Evolutionary conservation across 2,888 invertebrate genomes (phyloP).

Genomic region (Gonocerus acuteangulatus): DNA sequence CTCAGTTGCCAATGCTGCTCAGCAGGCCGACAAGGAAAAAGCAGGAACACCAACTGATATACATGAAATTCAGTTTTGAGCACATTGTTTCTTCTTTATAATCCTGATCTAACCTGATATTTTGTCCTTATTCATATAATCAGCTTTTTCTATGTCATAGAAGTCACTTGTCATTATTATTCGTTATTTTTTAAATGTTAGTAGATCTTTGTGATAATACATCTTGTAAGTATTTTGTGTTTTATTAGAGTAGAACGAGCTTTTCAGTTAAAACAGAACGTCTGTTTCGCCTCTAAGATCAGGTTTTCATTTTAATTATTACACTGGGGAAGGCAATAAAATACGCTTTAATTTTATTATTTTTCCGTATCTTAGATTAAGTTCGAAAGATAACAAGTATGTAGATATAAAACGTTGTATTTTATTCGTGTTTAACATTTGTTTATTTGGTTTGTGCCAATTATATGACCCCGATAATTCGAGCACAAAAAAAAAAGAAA

Average conservation of each 20-base stretch:
- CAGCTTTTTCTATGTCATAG: slow-evolving; percentile 17
- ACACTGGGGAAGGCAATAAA: slow-evolving; percentile 60
- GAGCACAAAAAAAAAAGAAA: slow-evolving; percentile 15
- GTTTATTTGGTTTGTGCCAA: slow-evolving; percentile 19
- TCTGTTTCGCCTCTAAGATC: slow-evolving; percentile 20
- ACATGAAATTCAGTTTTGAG: slow-evolving; percentile 66
- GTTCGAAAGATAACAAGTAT: slow-evolving; percentile 22
- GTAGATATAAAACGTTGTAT: slow-evolving; percentile 17
- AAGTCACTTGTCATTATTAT: slow-evolving; percentile 14
- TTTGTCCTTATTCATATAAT: slow-evolving; percentile 7
- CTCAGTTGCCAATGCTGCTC: slow-evolving; percentile 40
- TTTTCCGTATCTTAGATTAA: slow-evolving; percentile 24
- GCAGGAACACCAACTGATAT: slow-evolving; percentile 80
- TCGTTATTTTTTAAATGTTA: slow-evolving; percentile 5
- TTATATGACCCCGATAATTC: slow-evolving; percentile 4
- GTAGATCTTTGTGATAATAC: slow-evolving; percentile 22
- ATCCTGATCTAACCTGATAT: slow-evolving; percentile 42
- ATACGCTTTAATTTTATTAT: slow-evolving; percentile 53
- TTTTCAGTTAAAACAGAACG: slow-evolving; percentile 13
- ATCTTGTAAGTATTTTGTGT: slow-evolving; percentile 18
- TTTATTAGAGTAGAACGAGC: slow-evolving; percentile 14
- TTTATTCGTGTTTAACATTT: slow-evolving; percentile 16
- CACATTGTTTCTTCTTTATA: neutral
- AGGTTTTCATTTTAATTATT: slow-evolving; percentile 10
- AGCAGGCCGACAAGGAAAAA: slow-evolving; percentile 50